phyloP scores from a whole-genome alignment of 2,113 vertebrate species.

The Phylloscopus trochiloides region DNA sequence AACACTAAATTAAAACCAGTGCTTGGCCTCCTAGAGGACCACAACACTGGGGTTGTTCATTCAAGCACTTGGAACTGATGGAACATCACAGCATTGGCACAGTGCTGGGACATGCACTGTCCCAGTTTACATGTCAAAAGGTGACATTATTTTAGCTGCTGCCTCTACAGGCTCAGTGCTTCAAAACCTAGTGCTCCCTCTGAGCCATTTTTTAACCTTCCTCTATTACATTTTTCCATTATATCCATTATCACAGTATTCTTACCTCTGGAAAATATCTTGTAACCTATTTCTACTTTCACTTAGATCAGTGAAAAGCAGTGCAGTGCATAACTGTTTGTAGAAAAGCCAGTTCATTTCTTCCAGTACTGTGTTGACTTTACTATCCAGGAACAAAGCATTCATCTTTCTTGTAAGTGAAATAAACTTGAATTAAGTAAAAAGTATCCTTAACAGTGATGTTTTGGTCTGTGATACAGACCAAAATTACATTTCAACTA shows the following conservation, averaged over 20 bases:
- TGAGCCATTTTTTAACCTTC: background rate
- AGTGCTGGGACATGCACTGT: background rate
- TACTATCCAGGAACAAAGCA: background rate
- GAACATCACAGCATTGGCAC: background rate
- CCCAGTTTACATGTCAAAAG: background rate
- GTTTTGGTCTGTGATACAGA: background rate
- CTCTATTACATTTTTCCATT: background rate
- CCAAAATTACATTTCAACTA: background rate
- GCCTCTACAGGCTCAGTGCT: background rate
- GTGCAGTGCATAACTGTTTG: background rate
- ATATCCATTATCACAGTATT: background rate
- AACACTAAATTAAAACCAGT: background rate
- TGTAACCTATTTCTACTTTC: background rate
- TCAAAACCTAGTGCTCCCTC: background rate
- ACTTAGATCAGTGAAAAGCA: background rate
- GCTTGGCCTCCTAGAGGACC: background rate
- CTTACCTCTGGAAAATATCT: background rate
- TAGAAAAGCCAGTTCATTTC: background rate
- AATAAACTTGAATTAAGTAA: background rate
- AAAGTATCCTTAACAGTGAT: background rate
- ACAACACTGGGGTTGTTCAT: background rate
- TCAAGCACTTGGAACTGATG: background rate
- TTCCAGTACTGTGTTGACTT: background rate
- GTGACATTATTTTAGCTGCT: background rate
- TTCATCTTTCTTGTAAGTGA: background rate